A percentile compares a stretch with the other conserved stretches of the same genome.
These are phyloP conservation scores for Dissostichus mawsoni DNA, from an alignment of 2,113 vertebrate genomes.

Conservation along the genomic window DNA sequence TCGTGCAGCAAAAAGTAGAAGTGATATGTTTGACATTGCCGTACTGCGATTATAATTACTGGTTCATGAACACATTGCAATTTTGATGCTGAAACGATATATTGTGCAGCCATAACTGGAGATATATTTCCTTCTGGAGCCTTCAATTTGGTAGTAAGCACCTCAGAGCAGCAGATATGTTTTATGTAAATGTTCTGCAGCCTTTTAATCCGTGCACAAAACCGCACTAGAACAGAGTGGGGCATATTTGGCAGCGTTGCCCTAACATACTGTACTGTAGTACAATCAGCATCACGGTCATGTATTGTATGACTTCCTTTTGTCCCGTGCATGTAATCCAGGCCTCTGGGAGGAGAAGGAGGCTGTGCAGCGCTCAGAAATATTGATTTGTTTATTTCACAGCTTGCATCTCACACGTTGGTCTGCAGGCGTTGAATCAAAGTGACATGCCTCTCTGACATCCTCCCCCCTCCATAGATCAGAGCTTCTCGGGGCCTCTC, in stretches of 20 bases:
- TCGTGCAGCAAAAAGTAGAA: no score
- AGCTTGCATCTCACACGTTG: constrained; percentile 43
- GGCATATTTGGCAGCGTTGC: constrained; percentile 35
- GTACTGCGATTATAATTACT: no score
- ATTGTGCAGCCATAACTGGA: neutral
- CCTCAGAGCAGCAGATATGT: constrained; percentile 13
- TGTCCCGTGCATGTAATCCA: constrained; percentile 10
- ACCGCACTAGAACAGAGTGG: constrained; percentile 45
- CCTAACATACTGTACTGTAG: constrained; percentile 6
- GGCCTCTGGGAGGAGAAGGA: neutral
- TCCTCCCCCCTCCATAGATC: constrained; percentile 7
- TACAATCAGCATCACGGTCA: neutral
- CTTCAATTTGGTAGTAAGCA: constrained; percentile 5
- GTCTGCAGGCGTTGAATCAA: constrained; percentile 51
- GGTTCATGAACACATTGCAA: no score
- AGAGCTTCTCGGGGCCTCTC: constrained; percentile 5
- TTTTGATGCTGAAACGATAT: no score
- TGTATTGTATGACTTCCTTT: constrained; percentile 12
- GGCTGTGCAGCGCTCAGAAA: constrained; percentile 33
- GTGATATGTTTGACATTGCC: no score
- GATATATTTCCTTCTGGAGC: neutral
- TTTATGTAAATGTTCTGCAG: constrained; percentile 38
- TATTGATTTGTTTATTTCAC: constrained; percentile 65
- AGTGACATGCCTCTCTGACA: constrained; percentile 47
- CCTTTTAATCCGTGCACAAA: constrained; percentile 51